Conservation (phyloP, 2,888 invertebrate species). For the Scaptomyza parva region DNA sequence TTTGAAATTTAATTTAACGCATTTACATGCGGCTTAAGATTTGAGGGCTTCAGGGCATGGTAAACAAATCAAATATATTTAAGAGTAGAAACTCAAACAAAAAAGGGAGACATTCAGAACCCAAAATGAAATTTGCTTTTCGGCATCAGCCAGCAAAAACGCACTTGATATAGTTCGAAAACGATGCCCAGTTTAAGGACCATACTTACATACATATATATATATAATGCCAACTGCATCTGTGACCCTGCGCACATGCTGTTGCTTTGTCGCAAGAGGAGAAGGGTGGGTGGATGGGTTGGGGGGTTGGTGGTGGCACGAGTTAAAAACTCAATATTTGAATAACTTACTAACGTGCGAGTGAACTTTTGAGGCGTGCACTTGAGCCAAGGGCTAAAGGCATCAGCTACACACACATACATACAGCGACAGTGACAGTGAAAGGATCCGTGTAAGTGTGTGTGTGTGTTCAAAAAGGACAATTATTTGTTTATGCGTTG, state of each 20-base stretch:
- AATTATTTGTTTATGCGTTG: conserved; percentile 84
- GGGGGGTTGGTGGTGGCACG: conserved; percentile 23
- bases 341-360: conserved; percentile 80
- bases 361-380: conserved; percentile 73
- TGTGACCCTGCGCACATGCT: conserved; percentile 69
- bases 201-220: not conserved
- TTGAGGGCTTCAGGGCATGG: conserved; percentile 72
- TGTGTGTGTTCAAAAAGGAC: conserved; percentile 78
- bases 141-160: conserved; percentile 33
- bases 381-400: conserved; percentile 44
- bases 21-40: conserved; percentile 81
- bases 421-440: too few relatives aligned
- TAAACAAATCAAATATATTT: conserved; percentile 81
- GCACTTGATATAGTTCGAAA: conserved; percentile 33
- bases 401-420: not conserved
- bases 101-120: conserved; percentile 51
- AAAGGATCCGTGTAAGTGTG: conserved; percentile 6
- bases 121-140: conserved; percentile 72
- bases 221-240: conserved; percentile 29
- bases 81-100: conserved; percentile 70
- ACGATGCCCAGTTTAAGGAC: conserved; percentile 24
- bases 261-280: not conserved
- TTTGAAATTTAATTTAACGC: conserved; percentile 82
- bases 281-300: conserved; percentile 10
- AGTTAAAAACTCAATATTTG: conserved; percentile 80